These are phyloP conservation scores for Monopis laevigella DNA, from an alignment of 2,888 invertebrate species.

Conservation along the genomic window DNA sequence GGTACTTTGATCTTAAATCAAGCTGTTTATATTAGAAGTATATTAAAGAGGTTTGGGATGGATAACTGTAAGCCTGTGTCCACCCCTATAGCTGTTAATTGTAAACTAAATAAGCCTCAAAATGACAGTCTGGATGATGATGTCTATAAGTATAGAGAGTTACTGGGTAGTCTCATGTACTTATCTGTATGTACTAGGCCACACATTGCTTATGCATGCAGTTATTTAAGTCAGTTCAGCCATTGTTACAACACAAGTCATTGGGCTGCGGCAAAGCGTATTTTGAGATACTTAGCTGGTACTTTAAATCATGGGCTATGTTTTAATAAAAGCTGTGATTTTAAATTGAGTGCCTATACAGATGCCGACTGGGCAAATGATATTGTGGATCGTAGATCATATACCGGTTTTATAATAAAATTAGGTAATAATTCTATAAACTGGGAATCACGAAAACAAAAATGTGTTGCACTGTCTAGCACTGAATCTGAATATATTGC, in stretches of 20 bases:
- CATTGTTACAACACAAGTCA: constrained; percentile 12
- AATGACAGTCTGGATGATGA: not conserved
- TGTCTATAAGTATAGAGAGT: constrained; percentile 4
- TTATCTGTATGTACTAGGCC: too few species aligned
- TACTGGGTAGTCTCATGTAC: constrained; percentile 16
- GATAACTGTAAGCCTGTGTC: constrained; percentile 17
- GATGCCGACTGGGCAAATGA: constrained; percentile 16
- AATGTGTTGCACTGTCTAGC: constrained; percentile 16
- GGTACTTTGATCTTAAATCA: not conserved
- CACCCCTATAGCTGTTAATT: too few species aligned
- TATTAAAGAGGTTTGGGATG: constrained; percentile 5
- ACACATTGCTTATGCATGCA: constrained; percentile 13
- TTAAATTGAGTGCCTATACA: not conserved
- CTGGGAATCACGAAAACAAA: constrained; percentile 19
- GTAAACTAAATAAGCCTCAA: too few species aligned
- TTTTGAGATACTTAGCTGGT: constrained; percentile 16
- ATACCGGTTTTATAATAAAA: constrained; percentile 16
- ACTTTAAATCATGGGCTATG: constrained; percentile 11
- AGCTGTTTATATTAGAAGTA: not conserved
- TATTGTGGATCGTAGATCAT: constrained; percentile 13
- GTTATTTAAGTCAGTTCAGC: constrained; percentile 16
- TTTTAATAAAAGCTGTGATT: not conserved
- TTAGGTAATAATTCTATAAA: constrained; percentile 13
- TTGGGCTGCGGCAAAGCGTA: constrained; percentile 15
- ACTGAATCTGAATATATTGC: constrained; percentile 20